phyloP scores from a whole-genome alignment of 1,140 invertebrate species.

The Sitobion miscanthi region DNA sequence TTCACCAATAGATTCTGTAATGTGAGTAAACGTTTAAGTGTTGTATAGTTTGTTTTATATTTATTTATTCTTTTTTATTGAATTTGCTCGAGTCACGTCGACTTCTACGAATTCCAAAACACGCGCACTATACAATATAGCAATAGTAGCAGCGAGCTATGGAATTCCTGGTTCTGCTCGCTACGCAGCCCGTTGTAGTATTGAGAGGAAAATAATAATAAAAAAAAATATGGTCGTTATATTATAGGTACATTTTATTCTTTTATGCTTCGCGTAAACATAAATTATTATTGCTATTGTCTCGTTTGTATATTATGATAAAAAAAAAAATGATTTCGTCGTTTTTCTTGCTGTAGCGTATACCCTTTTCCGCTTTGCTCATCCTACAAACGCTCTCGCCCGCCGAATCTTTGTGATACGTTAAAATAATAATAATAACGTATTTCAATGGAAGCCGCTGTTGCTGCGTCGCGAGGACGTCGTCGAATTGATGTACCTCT shows the following conservation, averaged over 20 bases:
- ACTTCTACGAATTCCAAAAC: background rate
- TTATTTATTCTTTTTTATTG: background rate
- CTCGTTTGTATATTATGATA: background rate
- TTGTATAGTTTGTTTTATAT: background rate
- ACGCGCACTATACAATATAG: background rate
- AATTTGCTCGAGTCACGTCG: background rate
- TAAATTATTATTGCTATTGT: slow-evolving; percentile 17
- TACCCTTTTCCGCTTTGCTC: background rate
- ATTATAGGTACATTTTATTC: background rate
- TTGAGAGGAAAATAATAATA: background rate
- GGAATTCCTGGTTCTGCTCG: background rate
- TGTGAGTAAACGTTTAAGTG: background rate
- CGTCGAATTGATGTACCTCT: background rate
- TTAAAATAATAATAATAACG: background rate
- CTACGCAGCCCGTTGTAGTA: background rate
- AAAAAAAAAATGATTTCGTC: background rate
- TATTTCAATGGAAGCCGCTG: background rate
- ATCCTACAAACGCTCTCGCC: background rate
- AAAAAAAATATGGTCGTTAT: background rate
- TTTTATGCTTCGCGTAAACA: slow-evolving; percentile 14
- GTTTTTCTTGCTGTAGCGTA: background rate
- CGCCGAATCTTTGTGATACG: background rate
- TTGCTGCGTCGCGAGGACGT: background rate
- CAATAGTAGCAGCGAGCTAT: background rate
- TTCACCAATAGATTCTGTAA: background rate